Evolutionary conservation across 2,888 invertebrate genomes (phyloP), one percentile per base, ranked within the genome.

Genomic region (Nipponacmea schrenckii): DNA sequence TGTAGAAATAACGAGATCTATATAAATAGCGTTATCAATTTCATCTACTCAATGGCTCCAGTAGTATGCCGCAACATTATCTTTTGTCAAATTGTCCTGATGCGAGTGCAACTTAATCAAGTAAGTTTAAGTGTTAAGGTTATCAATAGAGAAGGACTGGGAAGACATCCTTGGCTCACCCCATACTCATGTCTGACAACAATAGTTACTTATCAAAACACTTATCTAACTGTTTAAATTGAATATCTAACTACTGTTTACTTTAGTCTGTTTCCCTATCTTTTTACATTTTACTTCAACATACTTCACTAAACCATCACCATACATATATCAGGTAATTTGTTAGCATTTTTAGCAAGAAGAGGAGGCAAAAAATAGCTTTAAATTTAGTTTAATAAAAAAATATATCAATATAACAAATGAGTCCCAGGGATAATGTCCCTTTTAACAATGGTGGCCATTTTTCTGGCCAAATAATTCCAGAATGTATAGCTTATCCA

Each of bases 11-110:
- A 39, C 10, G 39, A 39, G 39, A 39, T 39, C 39, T 39, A 39
- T 39, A 39, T 39, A 56, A 56, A 56, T 56, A 56, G 12, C 12
- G 56, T 56, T 56, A 56, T 56, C 56, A 56, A 39, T 56, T 56
- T 56, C 56, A 56, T 56, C 56, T 56, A 10, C 56, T 56, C 15
- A 56, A 56, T 56, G 56, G 56, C 56, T 56, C 56, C 56, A 56
- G 56, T 24, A 56, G 24, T 56, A 20, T 24, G 56, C 10, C 20
- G 20, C 56, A 56, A 56, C 56, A 56, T 24, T 24, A 24, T 24
- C 24, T 24, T 56, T 56, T 56, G 56, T 56, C 56, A 24, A 56
- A 24, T 20, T 56, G 56, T 56, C 56, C 56, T 24, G 20, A 56
- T 56, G 56, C 56, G 24, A 56, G 56, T 56, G 56, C 56, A 56